Evolutionary conservation across 2,113 vertebrate genomes (phyloP), one percentile per base, ranked within the genome.

Genomic region (Channa argus): DNA sequence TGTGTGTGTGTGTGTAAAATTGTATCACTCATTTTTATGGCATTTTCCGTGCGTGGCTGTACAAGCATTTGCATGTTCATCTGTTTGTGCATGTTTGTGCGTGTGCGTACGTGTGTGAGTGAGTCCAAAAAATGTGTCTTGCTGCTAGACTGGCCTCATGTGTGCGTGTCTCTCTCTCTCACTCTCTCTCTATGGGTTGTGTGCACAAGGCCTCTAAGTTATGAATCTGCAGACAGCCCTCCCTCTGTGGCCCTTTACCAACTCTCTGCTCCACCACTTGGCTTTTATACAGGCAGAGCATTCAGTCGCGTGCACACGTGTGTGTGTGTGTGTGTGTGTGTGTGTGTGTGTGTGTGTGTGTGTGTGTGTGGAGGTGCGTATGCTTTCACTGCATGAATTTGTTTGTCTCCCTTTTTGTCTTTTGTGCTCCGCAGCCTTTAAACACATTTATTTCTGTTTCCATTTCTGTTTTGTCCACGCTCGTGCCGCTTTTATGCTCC

Each of bases 191-290:
- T 71, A 55, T 69, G 58, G 45, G 36, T 15, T 62, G 15, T 83
- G 70, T 71, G 67, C 77, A 85, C 79, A 62, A 74, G 63, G 73
- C 78, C 82, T 84, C 75, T 77, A 49, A 77, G 79, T 88, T 86
- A 80, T 44, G 86, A 76, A 79, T 85, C 75, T 88, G 78, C 70
- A 80, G 79, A 79, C 77, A 24, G 58, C 39, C 41, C 60, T 82
- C 77, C 69, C 68, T 71, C 66, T 76, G 44, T 70, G 82, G 74
- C 77, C 75, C 61, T 70, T 71, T 69, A 58, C 64, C 59, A 78
- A 10, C 60, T 70, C 80, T 64, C 59, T 5, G 4, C 63, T 63
- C 55, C 24, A 3, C 54, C 63, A 62, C 71, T 82, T 72, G 55
- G 77, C 63, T 72, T 74, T 65, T 68, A 44, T 58, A 61, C 74